Conservation (phyloP, 2,888 invertebrate genomes). For the Amiota minor region DNA sequence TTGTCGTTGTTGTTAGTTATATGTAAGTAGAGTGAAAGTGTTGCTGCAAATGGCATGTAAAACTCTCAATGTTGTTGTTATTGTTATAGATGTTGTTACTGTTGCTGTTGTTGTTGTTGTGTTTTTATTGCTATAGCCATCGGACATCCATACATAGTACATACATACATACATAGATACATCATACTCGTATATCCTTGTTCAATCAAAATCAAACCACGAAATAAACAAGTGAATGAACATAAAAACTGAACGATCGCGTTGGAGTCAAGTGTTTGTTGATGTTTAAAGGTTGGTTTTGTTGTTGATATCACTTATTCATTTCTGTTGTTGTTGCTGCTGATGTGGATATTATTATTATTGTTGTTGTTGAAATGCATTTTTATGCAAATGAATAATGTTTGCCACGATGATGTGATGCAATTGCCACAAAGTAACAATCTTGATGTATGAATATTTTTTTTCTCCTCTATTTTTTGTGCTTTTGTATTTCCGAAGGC, state of each 20-base stretch:
- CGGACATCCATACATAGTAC: too few relatives aligned
- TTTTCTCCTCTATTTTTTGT: slow-evolving; percentile 44
- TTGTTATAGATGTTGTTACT: slow-evolving; percentile 32
- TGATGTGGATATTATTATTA: slow-evolving; percentile 49
- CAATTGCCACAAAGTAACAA: slow-evolving; percentile 66
- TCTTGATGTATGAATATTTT: slow-evolving; percentile 64
- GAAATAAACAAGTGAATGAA: slow-evolving; percentile 21
- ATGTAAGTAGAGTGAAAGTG: slow-evolving; percentile 66
- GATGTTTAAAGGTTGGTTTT: slow-evolving; percentile 61
- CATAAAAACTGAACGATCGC: slow-evolving; percentile 39
- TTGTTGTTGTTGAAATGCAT: slow-evolving; percentile 63
- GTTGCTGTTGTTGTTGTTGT: slow-evolving; percentile 36
- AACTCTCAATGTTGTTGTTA: slow-evolving; percentile 48
- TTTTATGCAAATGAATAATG: slow-evolving; percentile 67
- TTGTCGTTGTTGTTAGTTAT: slow-evolving; percentile 47
- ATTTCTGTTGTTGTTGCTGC: slow-evolving; percentile 40
- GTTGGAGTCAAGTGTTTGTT: slow-evolving; percentile 61
- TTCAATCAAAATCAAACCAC: slow-evolving; percentile 57
- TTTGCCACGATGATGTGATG: slow-evolving; percentile 66
- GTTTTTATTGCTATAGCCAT: slow-evolving; percentile 36
- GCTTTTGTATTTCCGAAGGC: neutral
- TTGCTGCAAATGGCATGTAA: slow-evolving; percentile 54
- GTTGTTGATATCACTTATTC: slow-evolving; percentile 34
- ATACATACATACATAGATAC: too few relatives aligned
- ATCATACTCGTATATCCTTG: slow-evolving; percentile 59